These are phyloP conservation scores for Chrysogorgia sp. DNA, from an alignment of 92 coral and sea anemone species.

Conservation along the genomic window DNA sequence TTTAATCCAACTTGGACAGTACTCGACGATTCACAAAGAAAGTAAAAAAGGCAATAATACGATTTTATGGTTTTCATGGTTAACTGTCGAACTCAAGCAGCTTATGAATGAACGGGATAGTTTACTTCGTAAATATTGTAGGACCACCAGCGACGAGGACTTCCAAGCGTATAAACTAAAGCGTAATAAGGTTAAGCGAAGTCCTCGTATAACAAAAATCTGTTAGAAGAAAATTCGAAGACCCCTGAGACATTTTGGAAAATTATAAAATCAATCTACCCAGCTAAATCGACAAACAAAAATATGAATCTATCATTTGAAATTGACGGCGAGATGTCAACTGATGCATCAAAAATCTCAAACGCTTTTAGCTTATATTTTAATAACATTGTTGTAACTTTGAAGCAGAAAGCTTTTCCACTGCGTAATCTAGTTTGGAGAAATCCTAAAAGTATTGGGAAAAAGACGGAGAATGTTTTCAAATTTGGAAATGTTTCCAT, in stretches of 20 bases:
- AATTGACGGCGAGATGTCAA: constrained; percentile 26
- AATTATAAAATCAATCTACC: constrained; percentile 22
- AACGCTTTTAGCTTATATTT: constrained; percentile 10
- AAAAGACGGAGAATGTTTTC: constrained; percentile 13
- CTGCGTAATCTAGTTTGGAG: constrained; percentile 15
- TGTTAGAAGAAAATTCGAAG: constrained; percentile 25
- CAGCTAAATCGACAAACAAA: constrained; percentile 16
- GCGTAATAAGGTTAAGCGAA: constrained; percentile 30
- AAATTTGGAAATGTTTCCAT: constrained; percentile 25
- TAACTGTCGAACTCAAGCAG: background rate
- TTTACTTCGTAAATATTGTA: constrained; percentile 34
- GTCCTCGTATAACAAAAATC: constrained; percentile 19
- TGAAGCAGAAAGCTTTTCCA: constrained; percentile 23
- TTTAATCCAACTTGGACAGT: too few relatives aligned
- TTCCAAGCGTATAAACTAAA: constrained; percentile 19
- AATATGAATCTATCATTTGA: constrained; percentile 14
- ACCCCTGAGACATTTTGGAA: constrained; percentile 28
- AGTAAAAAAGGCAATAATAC: too few relatives aligned
- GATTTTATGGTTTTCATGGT: background rate
- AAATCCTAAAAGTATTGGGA: constrained; percentile 1
- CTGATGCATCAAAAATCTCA: constrained; percentile 10
- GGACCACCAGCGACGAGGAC: constrained; percentile 31
- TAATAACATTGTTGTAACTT: constrained; percentile 15
- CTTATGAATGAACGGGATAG: background rate
- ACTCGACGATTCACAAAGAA: too few relatives aligned